These are phyloP conservation scores for Volucella inanis DNA, from an alignment of 2,888 invertebrate genomes.

Conservation along the genomic window DNA sequence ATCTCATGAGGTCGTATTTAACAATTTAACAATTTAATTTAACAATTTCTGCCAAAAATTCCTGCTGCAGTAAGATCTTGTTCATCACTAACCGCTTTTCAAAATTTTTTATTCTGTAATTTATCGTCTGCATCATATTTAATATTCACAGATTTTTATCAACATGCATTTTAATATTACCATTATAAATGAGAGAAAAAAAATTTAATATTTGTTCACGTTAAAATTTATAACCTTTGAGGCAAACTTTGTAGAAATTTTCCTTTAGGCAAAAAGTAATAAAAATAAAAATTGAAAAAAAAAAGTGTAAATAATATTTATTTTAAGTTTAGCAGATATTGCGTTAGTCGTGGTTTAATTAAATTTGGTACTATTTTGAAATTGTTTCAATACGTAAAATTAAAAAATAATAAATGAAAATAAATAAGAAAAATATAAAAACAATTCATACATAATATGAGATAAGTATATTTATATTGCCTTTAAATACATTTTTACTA, in stretches of 20 bases:
- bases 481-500: slow-evolving; percentile 67
- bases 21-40: no score
- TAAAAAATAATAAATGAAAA: slow-evolving; percentile 8
- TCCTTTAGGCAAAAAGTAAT: slow-evolving; percentile 9
- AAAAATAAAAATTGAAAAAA: background rate
- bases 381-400: slow-evolving; percentile 50
- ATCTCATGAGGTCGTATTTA: no score
- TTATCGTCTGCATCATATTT: background rate
- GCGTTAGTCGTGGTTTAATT: slow-evolving; percentile 11
- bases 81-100: no score
- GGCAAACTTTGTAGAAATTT: background rate
- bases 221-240: slow-evolving; percentile 22
- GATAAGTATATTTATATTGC: slow-evolving; percentile 61
- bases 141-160: background rate
- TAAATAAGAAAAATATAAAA: slow-evolving; percentile 12
- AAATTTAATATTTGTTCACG: slow-evolving; percentile 29
- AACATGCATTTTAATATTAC: background rate
- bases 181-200: slow-evolving; percentile 1
- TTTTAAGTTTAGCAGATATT: slow-evolving; percentile 6
- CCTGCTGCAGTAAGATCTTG: no score
- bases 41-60: no score
- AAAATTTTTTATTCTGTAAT: no score
- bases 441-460: slow-evolving; percentile 21
- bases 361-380: slow-evolving; percentile 14
- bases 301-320: slow-evolving; percentile 39